Evolutionary conservation across 1,140 invertebrate species (phyloP).

Genomic region (Zaprionus camerounensis): DNA sequence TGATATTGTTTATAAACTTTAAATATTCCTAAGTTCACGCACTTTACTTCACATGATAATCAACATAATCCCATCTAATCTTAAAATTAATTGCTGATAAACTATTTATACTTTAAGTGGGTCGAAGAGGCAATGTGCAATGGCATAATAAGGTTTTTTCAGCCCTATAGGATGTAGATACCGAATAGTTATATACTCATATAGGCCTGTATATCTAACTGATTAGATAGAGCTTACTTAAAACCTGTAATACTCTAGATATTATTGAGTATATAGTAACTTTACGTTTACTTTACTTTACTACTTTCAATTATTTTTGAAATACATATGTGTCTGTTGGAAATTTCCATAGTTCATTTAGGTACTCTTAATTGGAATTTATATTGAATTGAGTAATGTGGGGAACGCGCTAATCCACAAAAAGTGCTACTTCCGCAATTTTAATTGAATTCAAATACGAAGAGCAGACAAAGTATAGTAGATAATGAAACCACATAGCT

Average conservation of each 20-base stretch:
- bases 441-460: conserved; percentile 63
- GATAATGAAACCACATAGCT: conserved; percentile 23
- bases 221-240: background rate
- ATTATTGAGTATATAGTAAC: background rate
- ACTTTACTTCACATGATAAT: background rate
- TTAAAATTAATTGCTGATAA: background rate
- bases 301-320: background rate
- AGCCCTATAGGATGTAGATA: background rate
- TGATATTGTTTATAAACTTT: background rate
- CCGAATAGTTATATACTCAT: background rate
- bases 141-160: background rate
- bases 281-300: background rate
- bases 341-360: conserved; percentile 30
- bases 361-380: background rate
- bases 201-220: background rate
- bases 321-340: conserved; percentile 25
- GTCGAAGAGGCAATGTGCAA: background rate
- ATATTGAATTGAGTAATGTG: conserved; percentile 20
- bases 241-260: background rate
- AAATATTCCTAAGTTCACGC: background rate
- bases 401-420: conserved; percentile 6
- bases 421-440: conserved; percentile 67
- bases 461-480: conserved; percentile 13
- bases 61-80: background rate
- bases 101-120: background rate